phyloP scores from a whole-genome alignment of 23 tunicate species.

The Trididemnum miniatum region DNA sequence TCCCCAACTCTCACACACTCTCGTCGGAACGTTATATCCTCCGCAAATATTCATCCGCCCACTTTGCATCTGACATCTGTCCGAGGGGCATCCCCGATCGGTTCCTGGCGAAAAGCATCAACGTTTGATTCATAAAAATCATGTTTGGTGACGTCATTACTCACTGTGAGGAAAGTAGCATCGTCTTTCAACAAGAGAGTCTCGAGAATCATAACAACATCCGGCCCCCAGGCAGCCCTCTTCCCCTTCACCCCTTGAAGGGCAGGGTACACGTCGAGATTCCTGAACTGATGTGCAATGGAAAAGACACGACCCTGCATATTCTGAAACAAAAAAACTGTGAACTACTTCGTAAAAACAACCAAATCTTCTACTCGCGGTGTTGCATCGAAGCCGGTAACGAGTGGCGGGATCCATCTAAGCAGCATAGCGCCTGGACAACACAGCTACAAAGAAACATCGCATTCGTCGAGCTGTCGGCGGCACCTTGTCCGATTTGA shows the following conservation, averaged over 20 bases:
- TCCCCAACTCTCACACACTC: constrained; percentile 34
- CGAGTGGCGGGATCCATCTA: too few species aligned
- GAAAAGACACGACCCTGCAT: constrained; percentile 50
- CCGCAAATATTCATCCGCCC: constrained; percentile 34
- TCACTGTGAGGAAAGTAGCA: constrained; percentile 49
- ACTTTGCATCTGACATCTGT: constrained; percentile 49
- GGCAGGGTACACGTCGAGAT: constrained; percentile 22
- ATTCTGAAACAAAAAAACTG: constrained; percentile 42
- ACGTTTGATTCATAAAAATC: background rate
- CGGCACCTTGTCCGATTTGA: too few species aligned
- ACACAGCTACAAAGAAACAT: too few species aligned
- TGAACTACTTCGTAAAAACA: too few species aligned
- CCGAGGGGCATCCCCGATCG: constrained; percentile 34
- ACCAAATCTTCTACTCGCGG: too few species aligned
- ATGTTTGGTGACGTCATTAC: background rate
- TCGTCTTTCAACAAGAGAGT: background rate
- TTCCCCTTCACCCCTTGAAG: background rate
- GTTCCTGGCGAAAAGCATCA: background rate
- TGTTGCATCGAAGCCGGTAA: too few species aligned
- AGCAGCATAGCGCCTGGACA: too few species aligned
- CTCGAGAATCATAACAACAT: constrained; percentile 53
- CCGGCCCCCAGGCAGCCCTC: constrained; percentile 39
- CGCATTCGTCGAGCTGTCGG: too few species aligned
- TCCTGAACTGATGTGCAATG: constrained; percentile 53
- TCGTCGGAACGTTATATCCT: background rate